Evolutionary conservation across 1,140 invertebrate species (phyloP).

Genomic region (Drusus annulatus): DNA sequence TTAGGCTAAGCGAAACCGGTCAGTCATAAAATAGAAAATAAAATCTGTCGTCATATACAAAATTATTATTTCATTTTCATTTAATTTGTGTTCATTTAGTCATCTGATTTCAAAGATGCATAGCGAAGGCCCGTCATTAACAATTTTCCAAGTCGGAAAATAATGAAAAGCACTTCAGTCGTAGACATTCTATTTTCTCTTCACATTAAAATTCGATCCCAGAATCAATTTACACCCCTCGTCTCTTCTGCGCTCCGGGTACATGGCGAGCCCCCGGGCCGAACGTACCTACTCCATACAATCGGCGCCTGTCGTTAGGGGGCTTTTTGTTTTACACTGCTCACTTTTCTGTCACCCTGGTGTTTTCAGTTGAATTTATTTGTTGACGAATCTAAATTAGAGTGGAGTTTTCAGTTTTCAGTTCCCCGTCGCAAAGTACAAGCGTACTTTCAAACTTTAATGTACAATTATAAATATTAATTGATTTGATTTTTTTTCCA

Average conservation of each 20-base stretch:
- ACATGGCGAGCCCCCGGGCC: slow-evolving; percentile 13
- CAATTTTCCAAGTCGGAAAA: slow-evolving; percentile 7
- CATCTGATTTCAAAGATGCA: not conserved
- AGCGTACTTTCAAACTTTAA: no score
- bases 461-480: no score
- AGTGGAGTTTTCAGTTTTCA: no score
- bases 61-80: no score
- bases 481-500: no score
- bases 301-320: slow-evolving; percentile 28
- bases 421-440: no score
- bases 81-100: not conserved
- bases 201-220: slow-evolving; percentile 38
- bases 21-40: no score
- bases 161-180: slow-evolving; percentile 30
- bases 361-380: slow-evolving; percentile 7
- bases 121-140: not conserved
- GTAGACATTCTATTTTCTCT: slow-evolving; percentile 32
- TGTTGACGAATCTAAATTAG: no score
- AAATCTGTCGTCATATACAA: no score
- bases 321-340: slow-evolving; percentile 29
- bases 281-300: slow-evolving; percentile 1
- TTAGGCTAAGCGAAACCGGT: no score
- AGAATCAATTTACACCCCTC: slow-evolving; percentile 41
- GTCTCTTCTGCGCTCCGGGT: slow-evolving; percentile 13
- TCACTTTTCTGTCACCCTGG: slow-evolving; percentile 32